Base-by-base conservation (phyloP, 2,888 invertebrate genomes). In the Thera britannica region DNA sequence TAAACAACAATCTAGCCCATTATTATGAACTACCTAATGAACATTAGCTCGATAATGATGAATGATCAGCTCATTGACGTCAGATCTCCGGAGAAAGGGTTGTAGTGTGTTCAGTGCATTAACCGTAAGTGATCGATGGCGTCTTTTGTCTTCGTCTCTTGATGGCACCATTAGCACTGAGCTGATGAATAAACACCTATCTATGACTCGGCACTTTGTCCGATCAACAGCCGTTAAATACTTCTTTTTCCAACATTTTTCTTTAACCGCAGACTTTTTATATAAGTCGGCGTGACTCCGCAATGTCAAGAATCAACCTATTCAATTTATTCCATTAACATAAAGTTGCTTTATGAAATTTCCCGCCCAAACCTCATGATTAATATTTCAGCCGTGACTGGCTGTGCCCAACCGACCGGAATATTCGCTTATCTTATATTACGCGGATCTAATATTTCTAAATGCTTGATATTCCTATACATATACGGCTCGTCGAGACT, bases 91-190 rank as follows among this genome's bases (percentile, higher is more conserved):
- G 76, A 77, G 79, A 87, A 90, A 90, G 91, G 92, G 90, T 91
- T 91, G 84, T 81, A 79, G 83, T 82, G 84, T 84, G 81, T 77
- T 78, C 74, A 74, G 77, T 78, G 83, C 89, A 88, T 89, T 88
- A 88, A 80, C 86, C 74, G 80, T 87, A 84, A 89, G 82, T 92
- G 92, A 93, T 92, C 80, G 93, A 93, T 92, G 87, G 75, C 75
- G 38, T 70, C 76, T 75, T 81, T 80, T 83, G 81, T 83, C 79
- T 78, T 74, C 75, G 73, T 75, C 83, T 85, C 84, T 81, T 72
- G 84, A 84, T 83, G 83, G 77, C 69, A 78, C 86, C 83, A 87
- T 89, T 89, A 88, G 79, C 74, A 75, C 76, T 56, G 58, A 9
- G 2, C 62, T 57, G 58, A 75, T 68, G 71, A 62, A 71, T 69